Base-by-base conservation (phyloP, 2,797 vertebrate genomes). In the Alcedo atthis region DNA sequence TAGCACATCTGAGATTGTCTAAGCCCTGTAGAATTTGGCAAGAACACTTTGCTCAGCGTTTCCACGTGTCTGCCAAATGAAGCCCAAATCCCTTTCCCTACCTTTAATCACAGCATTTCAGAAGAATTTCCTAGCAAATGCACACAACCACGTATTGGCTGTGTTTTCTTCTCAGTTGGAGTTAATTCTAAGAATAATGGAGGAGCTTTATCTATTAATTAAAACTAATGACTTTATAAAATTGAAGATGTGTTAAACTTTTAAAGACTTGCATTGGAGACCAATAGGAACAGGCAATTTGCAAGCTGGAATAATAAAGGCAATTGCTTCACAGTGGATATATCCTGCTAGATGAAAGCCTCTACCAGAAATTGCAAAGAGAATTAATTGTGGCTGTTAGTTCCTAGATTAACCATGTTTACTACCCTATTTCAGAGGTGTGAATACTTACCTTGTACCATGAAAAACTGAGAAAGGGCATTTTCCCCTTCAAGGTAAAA, bases 171-270 rank as follows among this genome's bases (percentile, higher is more conserved):
- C 83, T 94, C 78, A 58, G 69, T 9, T 68, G 42, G 49, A 89
- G 54, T 92, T 91, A 95, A 94, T 94, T 91, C 73, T 9, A 69
- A 77, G 57, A 89, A 93, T 86, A 95, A 96, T 53, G 55, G 54
- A 90, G 69, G 43, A 85, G 71, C 59, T 86, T 95, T 94, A 95
- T 92, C 94, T 95, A 90, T 93, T 97, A 95, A 95, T 97, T 96
- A 96, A 96, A 94, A 92, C 79, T 94, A 96, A 96, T 91, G 93
- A 95, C 89, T 94, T 93, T 73, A 89, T 78, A 91, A 91, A 95
- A 84, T 71, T 91, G 89, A 67, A 74, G 79, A 90, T 92, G 81
- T 84, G 69, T 91, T 94, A 85, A 91, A 94, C 69, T 95, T 92
- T 6, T 18, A 73, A 89, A 92, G 79, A 49, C 48, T 92, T 84